Evolutionary conservation across 2,797 vertebrate genomes (phyloP).

Genomic region (Chrysocyon brachyurus): DNA sequence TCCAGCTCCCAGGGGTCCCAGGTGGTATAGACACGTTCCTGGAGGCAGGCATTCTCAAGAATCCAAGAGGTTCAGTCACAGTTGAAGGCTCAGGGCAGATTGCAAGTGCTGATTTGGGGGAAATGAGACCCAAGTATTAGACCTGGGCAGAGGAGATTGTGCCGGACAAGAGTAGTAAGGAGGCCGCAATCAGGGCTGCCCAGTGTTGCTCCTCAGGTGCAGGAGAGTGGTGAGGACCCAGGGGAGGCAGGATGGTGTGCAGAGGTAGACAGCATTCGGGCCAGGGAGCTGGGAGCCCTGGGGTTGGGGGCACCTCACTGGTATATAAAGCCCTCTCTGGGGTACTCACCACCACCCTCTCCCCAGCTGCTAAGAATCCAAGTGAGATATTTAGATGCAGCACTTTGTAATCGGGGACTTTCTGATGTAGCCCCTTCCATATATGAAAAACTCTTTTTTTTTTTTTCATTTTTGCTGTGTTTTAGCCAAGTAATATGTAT

Average conservation of each 20-base stretch:
- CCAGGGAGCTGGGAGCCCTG: not conserved
- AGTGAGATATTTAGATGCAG: not conserved
- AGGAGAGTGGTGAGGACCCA: not conserved
- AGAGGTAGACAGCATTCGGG: rapidly evolving
- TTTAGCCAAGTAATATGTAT: not conserved
- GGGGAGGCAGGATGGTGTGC: rapidly evolving
- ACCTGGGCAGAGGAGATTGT: not conserved
- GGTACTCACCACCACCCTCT: no score
- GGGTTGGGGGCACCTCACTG: not conserved
- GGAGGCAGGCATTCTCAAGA: not conserved
- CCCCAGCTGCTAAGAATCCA: not conserved
- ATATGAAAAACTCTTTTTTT: not conserved
- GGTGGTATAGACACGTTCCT: not conserved
- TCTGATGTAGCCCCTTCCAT: not conserved
- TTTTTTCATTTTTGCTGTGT: not conserved
- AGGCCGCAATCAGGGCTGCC: not conserved
- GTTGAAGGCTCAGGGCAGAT: not conserved
- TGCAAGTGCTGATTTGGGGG: not conserved
- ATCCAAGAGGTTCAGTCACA: not conserved
- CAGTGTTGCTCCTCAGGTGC: not conserved
- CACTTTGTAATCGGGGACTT: not conserved
- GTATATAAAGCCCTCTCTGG: not conserved
- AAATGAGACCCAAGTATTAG: not conserved
- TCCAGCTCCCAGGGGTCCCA: no score
- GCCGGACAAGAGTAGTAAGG: not conserved